Evolutionary conservation across 1,140 invertebrate species (phyloP), one percentile per base, ranked within the genome.

Genomic region (Phocides pigmalion): DNA sequence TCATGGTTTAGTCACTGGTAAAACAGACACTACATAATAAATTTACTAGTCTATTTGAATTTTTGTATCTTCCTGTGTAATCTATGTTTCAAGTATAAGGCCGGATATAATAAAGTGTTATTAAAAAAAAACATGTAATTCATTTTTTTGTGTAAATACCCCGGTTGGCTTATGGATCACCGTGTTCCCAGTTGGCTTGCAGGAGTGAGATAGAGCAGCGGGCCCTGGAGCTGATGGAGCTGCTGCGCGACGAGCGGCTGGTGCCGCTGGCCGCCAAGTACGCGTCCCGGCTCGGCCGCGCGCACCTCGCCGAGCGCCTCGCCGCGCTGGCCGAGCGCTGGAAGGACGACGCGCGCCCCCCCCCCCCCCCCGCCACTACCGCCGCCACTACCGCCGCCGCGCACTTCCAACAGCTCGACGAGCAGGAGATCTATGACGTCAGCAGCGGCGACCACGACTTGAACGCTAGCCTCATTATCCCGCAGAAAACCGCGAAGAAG

Each of bases 191-290:
- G 96, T 87, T 97, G 28, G 95, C 97, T 0, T 97, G 96, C 78
- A 94, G 95, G 68, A 95, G 94, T 80, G 97, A 97, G 84, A 93
- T 96, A 37, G 97, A 99, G 75, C 95, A 95, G 71, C 93, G 98
- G 37, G 98, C 97, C 0, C 82, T 97, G 3, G 98, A 99, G 85
- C 92, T 98, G 4, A 96, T 97, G 81, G 94, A 97, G 73, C 91
- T 98, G 74, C 95, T 99, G 82, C 94, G 94, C 9, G 95, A 95
- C 68, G 93, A 94, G 1, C 94, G 95, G 42, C 93, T 97, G 0
- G 82, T 98, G 32, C 95, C 97, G 71, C 90, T 98, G 19, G 97
- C 97, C 2, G 95, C 97, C 3, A 97, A 97, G 74, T 99, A 98
- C 90, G 96, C 97, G 2, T 94, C 94, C 2, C 94, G 96, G 64